Base-by-base conservation (phyloP, 2,888 invertebrate species). In the Watsonalla cultraria region DNA sequence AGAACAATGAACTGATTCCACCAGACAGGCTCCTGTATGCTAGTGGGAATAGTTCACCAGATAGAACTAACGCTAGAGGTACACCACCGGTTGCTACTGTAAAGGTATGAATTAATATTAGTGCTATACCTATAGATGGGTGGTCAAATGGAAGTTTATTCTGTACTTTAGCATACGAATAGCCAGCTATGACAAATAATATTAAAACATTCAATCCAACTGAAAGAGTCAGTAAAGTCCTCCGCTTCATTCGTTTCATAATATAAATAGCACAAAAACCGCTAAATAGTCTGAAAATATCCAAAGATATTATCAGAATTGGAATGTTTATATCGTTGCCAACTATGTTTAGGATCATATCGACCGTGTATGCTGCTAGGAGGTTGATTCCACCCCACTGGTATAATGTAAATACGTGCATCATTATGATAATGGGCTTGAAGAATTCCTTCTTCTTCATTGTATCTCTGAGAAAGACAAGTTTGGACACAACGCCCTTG, bases 41-140 rank as follows among this genome's bases (percentile, higher is more conserved):
- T 39, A 89, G 80, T 5, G 93, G 87, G 61, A 93, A 93, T 0
- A 94, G 76, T 72, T 94, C 94, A 0, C 93, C 93, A 54, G 92
- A 91, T 81, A 94, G 90, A 13, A 93, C 90, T 86, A 93, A 93
- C 0, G 93, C 93, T 48, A 94, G 66, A 0, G 93, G 92, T 2
- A 92, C 74, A 37, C 89, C 65, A 0, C 93, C 93, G 6, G 90
- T 74, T 11, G 84, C 80, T 35, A 91, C 77, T 48, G 90, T 86
- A 9, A 83, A 76, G 45, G 90, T 90, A 9, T 56, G 54, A 0
- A 53, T 39, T 33, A 60, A 60, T 5, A 70, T 58, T 13, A 72
- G 49, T 0, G 61, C 0, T 0, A 65, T 59, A 6, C 73, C 74
- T 6, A 76, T 62, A 5, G 59, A 39, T 0, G 67, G 65, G 48